Conservation (phyloP, 1,140 invertebrate genomes). For the Papilio machaon region DNA sequence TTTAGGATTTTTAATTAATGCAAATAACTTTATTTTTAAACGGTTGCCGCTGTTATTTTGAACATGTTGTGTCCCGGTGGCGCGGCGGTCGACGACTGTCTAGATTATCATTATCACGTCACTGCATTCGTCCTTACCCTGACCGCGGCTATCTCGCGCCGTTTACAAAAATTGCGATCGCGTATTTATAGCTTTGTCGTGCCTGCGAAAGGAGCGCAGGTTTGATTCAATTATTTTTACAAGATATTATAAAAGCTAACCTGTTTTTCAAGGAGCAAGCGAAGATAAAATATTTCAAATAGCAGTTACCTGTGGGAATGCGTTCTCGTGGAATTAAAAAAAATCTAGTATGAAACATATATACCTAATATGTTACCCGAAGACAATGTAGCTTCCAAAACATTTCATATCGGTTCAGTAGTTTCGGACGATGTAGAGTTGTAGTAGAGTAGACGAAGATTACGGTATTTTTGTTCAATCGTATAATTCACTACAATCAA, state of each 20-base stretch:
- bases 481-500: not conserved
- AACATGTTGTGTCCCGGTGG: not conserved
- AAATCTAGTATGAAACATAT: no score
- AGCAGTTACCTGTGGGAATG: no score
- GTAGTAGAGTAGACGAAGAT: no score
- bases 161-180: not conserved
- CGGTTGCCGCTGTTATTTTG: not conserved
- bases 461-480: no score
- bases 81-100: not conserved
- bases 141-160: conserved; percentile 1
- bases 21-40: not conserved
- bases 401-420: no score
- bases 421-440: no score
- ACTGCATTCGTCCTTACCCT: conserved; percentile 16
- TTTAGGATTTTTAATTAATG: not conserved
- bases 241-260: not conserved
- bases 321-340: no score
- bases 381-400: no score
- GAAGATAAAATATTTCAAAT: not conserved
- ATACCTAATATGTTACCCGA: no score
- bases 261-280: not conserved
- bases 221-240: not conserved
- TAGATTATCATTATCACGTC: conserved; percentile 4
- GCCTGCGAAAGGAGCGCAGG: not conserved
- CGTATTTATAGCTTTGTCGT: not conserved